Evolutionary conservation across 2,113 vertebrate species (phyloP), one percentile per base, ranked within the genome.

Genomic region (Murina feae): DNA sequence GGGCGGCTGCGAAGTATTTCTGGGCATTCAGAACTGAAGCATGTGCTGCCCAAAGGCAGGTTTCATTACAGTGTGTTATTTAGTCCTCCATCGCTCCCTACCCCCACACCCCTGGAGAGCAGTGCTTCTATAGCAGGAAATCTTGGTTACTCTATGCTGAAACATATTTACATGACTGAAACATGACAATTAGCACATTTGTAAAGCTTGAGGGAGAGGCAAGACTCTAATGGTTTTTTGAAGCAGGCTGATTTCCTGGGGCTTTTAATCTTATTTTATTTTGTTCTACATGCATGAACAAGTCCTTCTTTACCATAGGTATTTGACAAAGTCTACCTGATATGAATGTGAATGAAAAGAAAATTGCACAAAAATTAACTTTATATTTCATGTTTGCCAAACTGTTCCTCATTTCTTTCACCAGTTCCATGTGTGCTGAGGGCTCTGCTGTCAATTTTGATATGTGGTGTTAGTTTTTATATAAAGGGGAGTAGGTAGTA

Each of bases 111-210:
- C 55, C 53, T 4, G 91, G 69, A 55, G 0, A 2, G 90, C 39
- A 14, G 91, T 13, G 68, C 94, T 96, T 81, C 2, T 3, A 42
- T 58, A 96, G 51, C 84, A 90, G 97, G 95, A 71, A 89, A 96
- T 63, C 9, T 37, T 90, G 92, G 88, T 78, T 92, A 60, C 96
- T 96, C 95, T 21, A 21, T 90, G 96, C 95, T 96, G 95, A 93
- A 96, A 96, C 95, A 86, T 90, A 97, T 97, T 97, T 97, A 98
- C 97, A 97, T 13, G 93, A 96, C 90, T 94, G 98, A 95, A 97
- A 97, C 90, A 96, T 88, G 65, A 96, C 97, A 98, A 98, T 98
- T 97, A 98, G 91, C 98, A 97, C 96, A 96, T 98, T 98, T 98
- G 97, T 97, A 98, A 98, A 97, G 97, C 98, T 98, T 86, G 93